A percentile compares a stretch with the other conserved stretches of the same genome.
phyloP scores from a whole-genome alignment of 2,888 invertebrate genomes.

The Drosophila subsilvestris region DNA sequence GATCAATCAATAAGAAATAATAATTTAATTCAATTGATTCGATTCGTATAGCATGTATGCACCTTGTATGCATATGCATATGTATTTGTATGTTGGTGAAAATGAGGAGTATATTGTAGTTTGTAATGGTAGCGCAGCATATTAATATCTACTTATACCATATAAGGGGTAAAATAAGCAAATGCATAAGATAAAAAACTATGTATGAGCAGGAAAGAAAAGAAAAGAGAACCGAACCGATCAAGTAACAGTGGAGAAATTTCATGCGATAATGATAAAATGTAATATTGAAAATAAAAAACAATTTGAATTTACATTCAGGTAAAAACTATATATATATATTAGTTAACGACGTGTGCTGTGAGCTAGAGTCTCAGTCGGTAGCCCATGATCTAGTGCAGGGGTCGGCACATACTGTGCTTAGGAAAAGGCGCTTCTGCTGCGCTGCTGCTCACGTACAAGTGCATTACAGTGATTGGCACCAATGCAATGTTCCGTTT shows the following conservation, averaged over 20 bases:
- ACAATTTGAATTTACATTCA: conserved; percentile 50
- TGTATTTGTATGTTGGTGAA: conserved; percentile 34
- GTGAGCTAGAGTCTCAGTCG: neutral
- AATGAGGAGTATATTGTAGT: conserved; percentile 56
- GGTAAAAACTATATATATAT: neutral
- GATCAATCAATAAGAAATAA: neutral
- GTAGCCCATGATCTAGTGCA: too few species aligned
- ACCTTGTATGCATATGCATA: conserved; percentile 13
- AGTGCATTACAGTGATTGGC: too few species aligned
- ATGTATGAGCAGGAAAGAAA: conserved; percentile 32
- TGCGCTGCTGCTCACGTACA: too few species aligned
- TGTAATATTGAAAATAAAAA: conserved; percentile 67
- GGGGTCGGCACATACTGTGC: too few species aligned
- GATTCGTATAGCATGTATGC: conserved; percentile 1
- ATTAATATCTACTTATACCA: conserved; percentile 62
- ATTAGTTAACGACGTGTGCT: neutral
- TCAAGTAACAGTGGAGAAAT: conserved; percentile 18
- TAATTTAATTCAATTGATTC: conserved; percentile 2
- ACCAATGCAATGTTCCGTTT: too few species aligned
- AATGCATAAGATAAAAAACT: conserved; percentile 31
- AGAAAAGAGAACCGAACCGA: conserved; percentile 24
- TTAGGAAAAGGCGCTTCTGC: too few species aligned
- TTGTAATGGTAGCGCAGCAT: conserved; percentile 69
- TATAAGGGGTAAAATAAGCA: conserved; percentile 61
- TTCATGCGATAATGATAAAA: conserved; percentile 47